Evolutionary conservation across 2,797 vertebrate species (phyloP), one percentile per base, ranked within the genome.

Genomic region (Thalassophryne amazonica): DNA sequence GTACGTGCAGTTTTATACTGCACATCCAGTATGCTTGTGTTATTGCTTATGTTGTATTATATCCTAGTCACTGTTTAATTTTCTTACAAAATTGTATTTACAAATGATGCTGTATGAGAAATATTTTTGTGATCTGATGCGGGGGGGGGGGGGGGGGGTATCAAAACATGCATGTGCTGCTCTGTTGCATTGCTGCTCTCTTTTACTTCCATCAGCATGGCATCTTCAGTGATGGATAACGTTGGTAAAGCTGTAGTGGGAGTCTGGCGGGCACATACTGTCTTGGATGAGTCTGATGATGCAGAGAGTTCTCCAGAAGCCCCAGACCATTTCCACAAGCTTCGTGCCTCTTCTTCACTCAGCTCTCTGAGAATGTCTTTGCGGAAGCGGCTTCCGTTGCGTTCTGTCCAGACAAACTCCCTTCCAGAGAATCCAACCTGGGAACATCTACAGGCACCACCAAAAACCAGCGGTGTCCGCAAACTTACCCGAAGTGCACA

Each of bases 341-440:
- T 86, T 10, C 76, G 83, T 11, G 79, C 93, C 5, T 80, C 89
- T 0, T 86, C 88, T 11, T 87, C 93, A 1, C 84, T 97, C 2
- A 93, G 88, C 34, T 91, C 92, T 2, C 63, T 96, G 48, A 62
- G 91, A 30, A 93, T 89, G 90, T 92, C 94, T 20, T 69, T 98
- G 55, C 88, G 94, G 23, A 94, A 93, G 43, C 76, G 92, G 28
- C 86, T 93, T 16, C 95, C 95, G 0, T 71, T 98, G n/a, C 89
- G 91, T 13, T 66, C 83, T 0, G 76, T 95, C 25, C 91, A 94
- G 73, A 11, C 91, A 35, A 93, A 89, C 75, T 88, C 83, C 14
- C 74, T 90, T 2, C 73, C 80, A 0, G 76, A 89, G 10, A 88
- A 89, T 7, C 86, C 89, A 0, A 85, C 87, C 3, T 88, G 89